These are phyloP conservation scores for Meteorus cinctellus DNA, from an alignment of 2,888 invertebrate genomes.

Conservation along the genomic window DNA sequence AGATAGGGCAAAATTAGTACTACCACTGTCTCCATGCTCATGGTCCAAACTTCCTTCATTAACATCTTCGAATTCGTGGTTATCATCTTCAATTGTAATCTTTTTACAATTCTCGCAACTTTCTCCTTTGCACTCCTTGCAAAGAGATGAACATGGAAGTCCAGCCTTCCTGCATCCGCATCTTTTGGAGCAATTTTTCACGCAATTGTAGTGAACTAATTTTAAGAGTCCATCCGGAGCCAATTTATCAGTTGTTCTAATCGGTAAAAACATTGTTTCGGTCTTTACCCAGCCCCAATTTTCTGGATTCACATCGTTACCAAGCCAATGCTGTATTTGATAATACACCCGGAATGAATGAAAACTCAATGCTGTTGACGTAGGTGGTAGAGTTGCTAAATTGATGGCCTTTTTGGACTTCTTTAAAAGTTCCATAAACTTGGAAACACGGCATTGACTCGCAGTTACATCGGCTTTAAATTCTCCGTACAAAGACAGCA, in stretches of 20 bases:
- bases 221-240: background rate
- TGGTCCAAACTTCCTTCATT: too few relatives aligned
- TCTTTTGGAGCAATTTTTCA: background rate
- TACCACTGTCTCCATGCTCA: too few relatives aligned
- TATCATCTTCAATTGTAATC: too few relatives aligned
- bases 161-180: background rate
- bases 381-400: background rate
- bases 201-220: background rate
- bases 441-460: background rate
- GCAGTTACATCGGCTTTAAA: too few relatives aligned
- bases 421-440: background rate
- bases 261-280: background rate
- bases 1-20: too few relatives aligned
- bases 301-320: background rate
- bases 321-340: background rate
- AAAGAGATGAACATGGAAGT: background rate
- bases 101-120: too few relatives aligned
- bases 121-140: too few relatives aligned
- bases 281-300: background rate
- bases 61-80: too few relatives aligned
- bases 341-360: background rate
- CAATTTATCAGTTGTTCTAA: background rate
- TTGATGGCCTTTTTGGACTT: background rate
- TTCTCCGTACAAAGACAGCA: too few relatives aligned
- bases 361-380: background rate